These are phyloP conservation scores for Homarus gammarus DNA, from an alignment of 2,888 invertebrate species.

Conservation along the genomic window DNA sequence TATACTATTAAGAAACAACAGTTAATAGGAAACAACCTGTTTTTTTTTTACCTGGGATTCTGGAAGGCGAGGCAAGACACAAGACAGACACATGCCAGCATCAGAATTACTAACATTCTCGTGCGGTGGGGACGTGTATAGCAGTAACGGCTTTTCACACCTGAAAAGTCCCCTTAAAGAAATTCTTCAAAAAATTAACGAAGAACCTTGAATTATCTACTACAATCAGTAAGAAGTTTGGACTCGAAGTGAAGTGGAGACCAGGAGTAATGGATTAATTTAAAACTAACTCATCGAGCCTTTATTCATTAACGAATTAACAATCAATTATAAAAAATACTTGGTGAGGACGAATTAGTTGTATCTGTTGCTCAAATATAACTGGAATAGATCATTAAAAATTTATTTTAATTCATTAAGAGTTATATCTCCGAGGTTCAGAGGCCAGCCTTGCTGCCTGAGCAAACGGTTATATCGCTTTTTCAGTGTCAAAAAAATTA, in stretches of 20 bases:
- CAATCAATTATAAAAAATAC: too few relatives aligned
- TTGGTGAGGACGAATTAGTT: too few relatives aligned
- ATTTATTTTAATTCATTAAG: too few relatives aligned
- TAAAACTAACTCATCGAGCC: not conserved
- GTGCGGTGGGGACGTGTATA: slow-evolving; percentile 1
- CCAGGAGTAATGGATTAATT: slow-evolving; percentile 9
- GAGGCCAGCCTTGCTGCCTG: too few relatives aligned
- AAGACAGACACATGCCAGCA: slow-evolving; percentile 21
- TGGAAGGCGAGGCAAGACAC: slow-evolving; percentile 23
- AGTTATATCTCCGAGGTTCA: too few relatives aligned
- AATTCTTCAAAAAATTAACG: not conserved
- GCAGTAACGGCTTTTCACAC: not conserved
- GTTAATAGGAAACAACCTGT: not conserved
- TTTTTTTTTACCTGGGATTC: slow-evolving; percentile 5
- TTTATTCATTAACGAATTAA: too few relatives aligned
- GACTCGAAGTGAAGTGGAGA: slow-evolving; percentile 31
- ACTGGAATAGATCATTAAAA: too few relatives aligned
- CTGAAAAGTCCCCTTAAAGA: not conserved
- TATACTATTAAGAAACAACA: too few relatives aligned
- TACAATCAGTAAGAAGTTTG: not conserved
- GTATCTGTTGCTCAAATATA: too few relatives aligned
- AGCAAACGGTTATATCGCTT: too few relatives aligned
- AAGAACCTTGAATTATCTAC: not conserved
- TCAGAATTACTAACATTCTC: not conserved
- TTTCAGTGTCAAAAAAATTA: too few relatives aligned